Percentiles rank a stretch among this genome's conserved stretches.
These are phyloP conservation scores for Oreocharis arfaki DNA, from an alignment of 2,113 vertebrate species.

Conservation along the genomic window DNA sequence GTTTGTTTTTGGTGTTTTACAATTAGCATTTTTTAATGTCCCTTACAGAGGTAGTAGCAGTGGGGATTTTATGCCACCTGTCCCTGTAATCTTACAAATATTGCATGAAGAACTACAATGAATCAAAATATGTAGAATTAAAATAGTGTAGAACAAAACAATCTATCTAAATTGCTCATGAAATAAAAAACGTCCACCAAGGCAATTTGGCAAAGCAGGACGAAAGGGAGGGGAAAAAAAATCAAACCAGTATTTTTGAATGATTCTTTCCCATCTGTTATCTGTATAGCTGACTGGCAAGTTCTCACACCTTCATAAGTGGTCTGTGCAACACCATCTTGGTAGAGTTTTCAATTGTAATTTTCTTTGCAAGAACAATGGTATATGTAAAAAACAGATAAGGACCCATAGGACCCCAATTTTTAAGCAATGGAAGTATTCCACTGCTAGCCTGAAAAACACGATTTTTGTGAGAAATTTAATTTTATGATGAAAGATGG, in stretches of 20 bases:
- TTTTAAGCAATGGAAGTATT: background rate
- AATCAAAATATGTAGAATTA: background rate
- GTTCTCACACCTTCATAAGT: background rate
- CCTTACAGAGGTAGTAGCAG: background rate
- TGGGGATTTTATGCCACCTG: background rate
- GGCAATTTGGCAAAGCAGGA: background rate
- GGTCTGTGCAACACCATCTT: background rate
- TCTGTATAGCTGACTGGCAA: background rate
- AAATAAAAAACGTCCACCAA: background rate
- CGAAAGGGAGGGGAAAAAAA: background rate
- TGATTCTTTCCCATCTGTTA: background rate
- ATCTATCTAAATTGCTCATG: background rate
- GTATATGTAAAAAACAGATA: background rate
- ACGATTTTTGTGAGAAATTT: background rate
- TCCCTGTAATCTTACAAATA: background rate
- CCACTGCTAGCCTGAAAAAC: background rate
- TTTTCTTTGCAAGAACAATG: background rate
- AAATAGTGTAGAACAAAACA: background rate
- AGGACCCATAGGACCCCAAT: background rate
- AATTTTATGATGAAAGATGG: background rate
- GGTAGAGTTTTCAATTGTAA: background rate
- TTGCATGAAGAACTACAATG: background rate
- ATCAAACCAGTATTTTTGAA: background rate
- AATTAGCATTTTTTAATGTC: background rate
- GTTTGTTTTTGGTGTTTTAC: background rate